phyloP scores from a whole-genome alignment of 2,888 invertebrate genomes.

The Synanthedon myopaeformis region DNA sequence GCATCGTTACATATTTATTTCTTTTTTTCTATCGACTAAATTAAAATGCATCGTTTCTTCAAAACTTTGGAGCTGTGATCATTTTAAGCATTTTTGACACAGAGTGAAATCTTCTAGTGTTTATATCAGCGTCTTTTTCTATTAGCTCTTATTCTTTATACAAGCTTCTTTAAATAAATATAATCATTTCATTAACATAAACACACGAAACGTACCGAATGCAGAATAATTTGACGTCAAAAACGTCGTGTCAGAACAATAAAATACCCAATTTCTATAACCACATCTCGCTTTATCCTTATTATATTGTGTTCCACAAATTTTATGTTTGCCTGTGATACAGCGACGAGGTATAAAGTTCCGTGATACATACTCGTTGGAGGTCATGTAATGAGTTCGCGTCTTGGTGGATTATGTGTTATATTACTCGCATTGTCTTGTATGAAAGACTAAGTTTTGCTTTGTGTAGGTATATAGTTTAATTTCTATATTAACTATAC shows the following conservation, averaged over 20 bases:
- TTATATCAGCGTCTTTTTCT: too few relatives aligned
- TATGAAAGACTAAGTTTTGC: background rate
- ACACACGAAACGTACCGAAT: background rate
- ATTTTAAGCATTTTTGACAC: too few relatives aligned
- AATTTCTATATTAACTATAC: background rate
- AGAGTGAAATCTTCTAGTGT: too few relatives aligned
- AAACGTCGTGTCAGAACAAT: conserved; percentile 3
- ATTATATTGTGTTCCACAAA: conserved; percentile 7
- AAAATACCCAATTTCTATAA: conserved; percentile 15
- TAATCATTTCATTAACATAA: too few relatives aligned
- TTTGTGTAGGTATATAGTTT: background rate
- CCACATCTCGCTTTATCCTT: conserved; percentile 12
- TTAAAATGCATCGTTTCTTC: too few relatives aligned
- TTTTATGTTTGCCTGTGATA: conserved; percentile 6
- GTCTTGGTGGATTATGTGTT: background rate
- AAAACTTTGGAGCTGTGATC: too few relatives aligned
- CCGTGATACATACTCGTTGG: background rate
- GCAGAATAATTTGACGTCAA: background rate
- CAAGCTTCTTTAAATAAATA: too few relatives aligned
- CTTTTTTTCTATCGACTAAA: too few relatives aligned
- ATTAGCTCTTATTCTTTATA: too few relatives aligned
- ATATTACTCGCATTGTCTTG: background rate
- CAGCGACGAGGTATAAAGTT: background rate
- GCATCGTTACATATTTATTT: too few relatives aligned
- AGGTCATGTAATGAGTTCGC: background rate